Percentiles rank a stretch among this genome's conserved stretches.
Evolutionary conservation across 2,113 vertebrate genomes (phyloP).

Genomic region (Apteryx mantelli): DNA sequence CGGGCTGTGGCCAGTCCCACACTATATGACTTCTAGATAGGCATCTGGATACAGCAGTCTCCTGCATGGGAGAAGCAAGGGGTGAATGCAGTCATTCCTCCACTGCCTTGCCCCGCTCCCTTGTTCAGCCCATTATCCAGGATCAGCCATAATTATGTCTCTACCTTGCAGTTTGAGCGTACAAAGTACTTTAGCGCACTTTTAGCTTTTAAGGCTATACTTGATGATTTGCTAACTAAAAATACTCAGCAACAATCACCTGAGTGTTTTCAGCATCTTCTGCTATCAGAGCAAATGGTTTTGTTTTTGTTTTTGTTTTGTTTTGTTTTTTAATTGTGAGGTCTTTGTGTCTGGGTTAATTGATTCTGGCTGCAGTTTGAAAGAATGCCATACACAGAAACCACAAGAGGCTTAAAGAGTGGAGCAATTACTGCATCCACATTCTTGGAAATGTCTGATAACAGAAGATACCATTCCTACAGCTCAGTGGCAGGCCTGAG

Average conservation of each 20-base stretch:
- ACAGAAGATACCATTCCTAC: conserved; percentile 40
- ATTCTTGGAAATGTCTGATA: conserved; percentile 75
- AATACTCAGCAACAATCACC: rapidly evolving
- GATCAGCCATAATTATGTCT: background rate
- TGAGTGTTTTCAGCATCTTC: conserved; percentile 7
- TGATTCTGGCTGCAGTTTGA: conserved; percentile 37
- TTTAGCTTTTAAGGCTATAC: background rate
- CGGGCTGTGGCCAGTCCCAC: background rate
- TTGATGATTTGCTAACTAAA: background rate
- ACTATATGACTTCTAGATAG: rapidly evolving
- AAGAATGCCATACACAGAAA: conserved; percentile 70
- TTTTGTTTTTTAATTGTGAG: conserved; percentile 10
- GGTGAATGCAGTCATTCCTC: background rate
- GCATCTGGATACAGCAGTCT: background rate
- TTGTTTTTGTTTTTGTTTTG: no score
- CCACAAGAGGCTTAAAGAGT: conserved; percentile 65
- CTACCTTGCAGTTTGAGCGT: background rate
- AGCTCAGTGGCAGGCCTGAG: conserved; percentile 13
- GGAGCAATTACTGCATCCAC: conserved; percentile 54
- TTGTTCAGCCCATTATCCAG: rapidly evolving
- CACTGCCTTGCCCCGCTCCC: background rate
- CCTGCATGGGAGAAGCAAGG: background rate
- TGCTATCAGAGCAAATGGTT: background rate
- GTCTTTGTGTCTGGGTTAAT: conserved; percentile 33
- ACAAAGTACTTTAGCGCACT: no score